A percentile compares a stretch with the other conserved stretches of the same genome.
Conservation (phyloP, 1,140 invertebrate species). For the Drosophila hydei region DNA sequence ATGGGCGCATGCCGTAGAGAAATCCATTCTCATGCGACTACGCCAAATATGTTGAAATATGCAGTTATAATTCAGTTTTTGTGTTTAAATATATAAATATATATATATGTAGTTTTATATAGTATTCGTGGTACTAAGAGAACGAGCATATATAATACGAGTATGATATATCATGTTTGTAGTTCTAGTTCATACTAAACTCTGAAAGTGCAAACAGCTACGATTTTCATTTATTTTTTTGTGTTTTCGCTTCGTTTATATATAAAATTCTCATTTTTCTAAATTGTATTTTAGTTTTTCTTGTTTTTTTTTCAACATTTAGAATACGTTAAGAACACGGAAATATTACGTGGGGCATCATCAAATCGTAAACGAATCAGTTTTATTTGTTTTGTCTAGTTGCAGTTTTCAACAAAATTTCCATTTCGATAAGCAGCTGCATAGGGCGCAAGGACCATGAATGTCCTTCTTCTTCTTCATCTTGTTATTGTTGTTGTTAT, state of each 20-base stretch:
- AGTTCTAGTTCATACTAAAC: slow-evolving; percentile 55
- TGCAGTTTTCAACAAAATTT: slow-evolving; percentile 1
- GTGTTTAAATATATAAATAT: background rate
- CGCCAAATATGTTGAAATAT: slow-evolving; percentile 20
- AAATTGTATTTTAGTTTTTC: slow-evolving; percentile 10
- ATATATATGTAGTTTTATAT: background rate
- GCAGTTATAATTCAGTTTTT: slow-evolving; percentile 25
- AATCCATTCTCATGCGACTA: background rate
- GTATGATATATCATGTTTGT: slow-evolving; percentile 31
- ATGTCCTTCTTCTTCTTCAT: slow-evolving; percentile 36
- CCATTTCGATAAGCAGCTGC: too few relatives aligned
- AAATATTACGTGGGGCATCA: slow-evolving; percentile 46
- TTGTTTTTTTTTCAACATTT: slow-evolving; percentile 56
- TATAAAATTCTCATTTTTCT: slow-evolving; percentile 51
- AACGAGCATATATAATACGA: slow-evolving; percentile 19
- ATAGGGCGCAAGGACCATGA: slow-evolving; percentile 32
- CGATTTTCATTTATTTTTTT: slow-evolving; percentile 14
- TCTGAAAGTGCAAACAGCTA: slow-evolving; percentile 76
- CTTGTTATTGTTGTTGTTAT: slow-evolving; percentile 52
- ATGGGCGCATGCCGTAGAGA: background rate
- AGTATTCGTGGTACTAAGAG: slow-evolving; percentile 15
- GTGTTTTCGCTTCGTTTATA: slow-evolving; percentile 25
- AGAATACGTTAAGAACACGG: slow-evolving; percentile 74
- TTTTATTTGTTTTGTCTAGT: background rate
- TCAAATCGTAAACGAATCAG: slow-evolving; percentile 13